Base-by-base conservation (phyloP, 2,888 invertebrate genomes). In the Lepidocyrtoides sp. region DNA sequence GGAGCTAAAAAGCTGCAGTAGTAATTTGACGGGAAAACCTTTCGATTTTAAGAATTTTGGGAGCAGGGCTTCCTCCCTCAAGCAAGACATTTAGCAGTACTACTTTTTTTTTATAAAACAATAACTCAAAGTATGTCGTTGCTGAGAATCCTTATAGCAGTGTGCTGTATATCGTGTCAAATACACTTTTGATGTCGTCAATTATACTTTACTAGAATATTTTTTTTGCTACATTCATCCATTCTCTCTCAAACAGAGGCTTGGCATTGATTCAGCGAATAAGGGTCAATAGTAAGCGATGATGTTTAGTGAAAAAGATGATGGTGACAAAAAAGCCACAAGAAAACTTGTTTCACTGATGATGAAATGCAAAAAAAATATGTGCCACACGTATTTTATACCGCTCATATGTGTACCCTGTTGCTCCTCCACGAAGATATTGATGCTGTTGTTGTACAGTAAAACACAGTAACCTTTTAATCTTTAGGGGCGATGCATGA, bases 401-500 rank as follows among this genome's bases (percentile, higher is more conserved):
- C 66, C 12, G 44, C 72, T 72, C 36, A 69, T 32, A 17, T 2
- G 0, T 44, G 75, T 23, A 75, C 7, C 8, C 51, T 48, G 12
- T 0, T 51, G 51, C 75, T 48, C 3, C 51, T 75, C 20, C 75
- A 72, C n/a, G n/a, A 51, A 77, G 44, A 44, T 63, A 63, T 63
- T 29, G 63, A 63, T 63, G 26, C 44, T 5, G 14, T 12, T 63
- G 29, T n/a, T n/a, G n/a, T 44, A 44, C 66, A 48, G 63, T 44
- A 44, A 83, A 83, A 63, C 83, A 66, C 66, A 83, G 83, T 83
- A 83, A 83, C 83, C 83, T 83, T 83, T 83, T 81, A 63, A 83
- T 83, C 83, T 83, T 41, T 32, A 44, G 26, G 48, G 77, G 51
- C 77, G n/a, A 75, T 29, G 51, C 77, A 77, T 77, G 20, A 77